Conservation (phyloP, 1,140 invertebrate genomes). For the Panulirus ornatus region DNA sequence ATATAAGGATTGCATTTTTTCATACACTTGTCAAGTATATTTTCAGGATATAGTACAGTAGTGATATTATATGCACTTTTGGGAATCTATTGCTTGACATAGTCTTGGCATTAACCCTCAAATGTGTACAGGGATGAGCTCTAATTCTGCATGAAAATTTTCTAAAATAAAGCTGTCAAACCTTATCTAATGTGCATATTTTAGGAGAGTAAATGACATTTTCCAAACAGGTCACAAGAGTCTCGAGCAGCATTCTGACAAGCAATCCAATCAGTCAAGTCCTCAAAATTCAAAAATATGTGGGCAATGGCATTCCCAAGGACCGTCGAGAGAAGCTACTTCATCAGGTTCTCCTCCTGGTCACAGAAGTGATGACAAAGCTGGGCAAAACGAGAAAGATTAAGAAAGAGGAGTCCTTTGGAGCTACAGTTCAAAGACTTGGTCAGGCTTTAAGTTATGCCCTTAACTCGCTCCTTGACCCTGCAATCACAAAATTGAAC, state of each 20-base stretch:
- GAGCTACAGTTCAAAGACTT: constrained; percentile 41
- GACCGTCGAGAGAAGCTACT: constrained; percentile 1
- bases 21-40: too few species aligned
- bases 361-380: neutral
- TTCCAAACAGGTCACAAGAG: neutral
- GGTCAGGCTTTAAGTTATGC: constrained; percentile 54
- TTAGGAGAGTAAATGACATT: neutral
- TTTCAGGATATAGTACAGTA: neutral
- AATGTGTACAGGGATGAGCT: neutral
- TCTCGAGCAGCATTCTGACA: neutral
- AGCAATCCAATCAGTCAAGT: neutral
- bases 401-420: constrained; percentile 39
- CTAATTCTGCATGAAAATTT: neutral
- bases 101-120: neutral
- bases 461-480: constrained; percentile 48
- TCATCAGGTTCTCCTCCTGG: constrained; percentile 9
- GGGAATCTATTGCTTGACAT: neutral
- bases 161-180: neutral
- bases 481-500: constrained; percentile 39
- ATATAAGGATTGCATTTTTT: neutral
- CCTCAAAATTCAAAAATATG: neutral
- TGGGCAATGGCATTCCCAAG: constrained; percentile 24
- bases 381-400: neutral
- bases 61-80: neutral
- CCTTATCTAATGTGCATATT: neutral